These are phyloP conservation scores for Speoplatyrhinus poulsoni DNA, from an alignment of 2,113 vertebrate genomes.

Conservation along the genomic window DNA sequence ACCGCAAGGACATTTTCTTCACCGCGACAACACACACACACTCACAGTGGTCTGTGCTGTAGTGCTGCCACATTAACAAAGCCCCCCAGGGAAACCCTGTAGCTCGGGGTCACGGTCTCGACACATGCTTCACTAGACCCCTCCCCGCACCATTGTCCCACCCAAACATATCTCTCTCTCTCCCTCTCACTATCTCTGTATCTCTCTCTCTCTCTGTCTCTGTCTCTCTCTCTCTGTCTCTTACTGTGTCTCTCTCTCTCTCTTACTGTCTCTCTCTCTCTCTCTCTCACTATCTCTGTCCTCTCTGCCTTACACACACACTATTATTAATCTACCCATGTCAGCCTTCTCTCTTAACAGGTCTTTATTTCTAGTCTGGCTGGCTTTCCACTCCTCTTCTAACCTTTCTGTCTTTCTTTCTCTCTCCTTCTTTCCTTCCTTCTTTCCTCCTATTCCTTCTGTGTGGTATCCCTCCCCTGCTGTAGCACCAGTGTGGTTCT, in stretches of 20 bases:
- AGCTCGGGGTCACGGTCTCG: conserved; percentile 62
- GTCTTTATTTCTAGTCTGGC: background rate
- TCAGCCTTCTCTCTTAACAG: background rate
- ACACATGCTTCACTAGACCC: conserved; percentile 62
- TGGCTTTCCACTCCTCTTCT: background rate
- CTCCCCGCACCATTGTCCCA: conserved; percentile 9
- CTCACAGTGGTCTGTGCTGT: conserved; percentile 24
- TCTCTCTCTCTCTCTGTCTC: no score
- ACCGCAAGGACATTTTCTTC: no score
- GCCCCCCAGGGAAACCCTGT: conserved; percentile 65
- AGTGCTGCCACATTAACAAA: conserved; percentile 68
- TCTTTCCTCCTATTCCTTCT: conserved; percentile 14
- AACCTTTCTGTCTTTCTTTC: background rate
- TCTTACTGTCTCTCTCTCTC: background rate
- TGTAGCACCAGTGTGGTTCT: no score
- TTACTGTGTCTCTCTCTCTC: background rate
- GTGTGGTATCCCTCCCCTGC: conserved; percentile 21
- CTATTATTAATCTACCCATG: background rate
- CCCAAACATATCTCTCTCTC: background rate
- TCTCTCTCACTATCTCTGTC: background rate
- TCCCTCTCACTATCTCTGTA: conserved; percentile 13
- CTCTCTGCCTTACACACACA: background rate
- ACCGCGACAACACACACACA: background rate
- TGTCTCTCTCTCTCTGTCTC: background rate
- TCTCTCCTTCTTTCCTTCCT: background rate